Conservation (phyloP, 2,888 invertebrate genomes). For the Ecliptopera silaceata region DNA sequence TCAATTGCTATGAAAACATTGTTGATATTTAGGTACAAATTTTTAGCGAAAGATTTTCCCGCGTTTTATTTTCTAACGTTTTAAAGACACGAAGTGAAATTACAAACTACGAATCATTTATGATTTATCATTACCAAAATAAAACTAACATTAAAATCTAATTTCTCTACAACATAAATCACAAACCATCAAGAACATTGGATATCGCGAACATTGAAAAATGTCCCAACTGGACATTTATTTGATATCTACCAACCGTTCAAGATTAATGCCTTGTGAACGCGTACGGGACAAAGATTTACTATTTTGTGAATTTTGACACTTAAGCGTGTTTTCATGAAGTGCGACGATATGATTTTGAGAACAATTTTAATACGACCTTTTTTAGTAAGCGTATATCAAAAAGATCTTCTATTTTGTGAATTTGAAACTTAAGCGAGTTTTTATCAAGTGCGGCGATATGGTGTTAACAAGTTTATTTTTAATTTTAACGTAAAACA, state of each 20-base stretch:
- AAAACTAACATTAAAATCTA: constrained; percentile 19
- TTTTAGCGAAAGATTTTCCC: too few species aligned
- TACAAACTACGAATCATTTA: too few species aligned
- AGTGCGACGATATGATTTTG: constrained; percentile 32
- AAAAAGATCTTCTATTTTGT: constrained; percentile 32
- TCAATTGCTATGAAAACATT: too few species aligned
- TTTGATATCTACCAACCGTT: constrained; percentile 58
- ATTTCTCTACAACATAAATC: constrained; percentile 26
- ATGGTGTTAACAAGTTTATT: too few species aligned
- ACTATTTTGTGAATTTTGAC: constrained; percentile 25
- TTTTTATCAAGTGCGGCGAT: constrained; percentile 11
- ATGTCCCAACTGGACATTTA: constrained; percentile 58
- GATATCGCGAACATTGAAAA: constrained; percentile 49
- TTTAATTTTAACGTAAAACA: too few species aligned
- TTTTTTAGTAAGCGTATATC: too few species aligned
- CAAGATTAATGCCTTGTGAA: constrained; percentile 49
- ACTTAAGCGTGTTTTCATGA: constrained; percentile 26
- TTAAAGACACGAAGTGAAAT: too few species aligned
- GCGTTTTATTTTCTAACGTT: too few species aligned
- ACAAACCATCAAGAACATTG: constrained; percentile 21
- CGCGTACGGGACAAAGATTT: constrained; percentile 33
- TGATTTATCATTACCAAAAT: neutral
- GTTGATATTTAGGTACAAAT: too few species aligned
- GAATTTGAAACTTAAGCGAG: constrained; percentile 23
- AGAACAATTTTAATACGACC: too few species aligned